Conservation (phyloP, 2,113 vertebrate species). For the Hippocampus abdominalis region DNA sequence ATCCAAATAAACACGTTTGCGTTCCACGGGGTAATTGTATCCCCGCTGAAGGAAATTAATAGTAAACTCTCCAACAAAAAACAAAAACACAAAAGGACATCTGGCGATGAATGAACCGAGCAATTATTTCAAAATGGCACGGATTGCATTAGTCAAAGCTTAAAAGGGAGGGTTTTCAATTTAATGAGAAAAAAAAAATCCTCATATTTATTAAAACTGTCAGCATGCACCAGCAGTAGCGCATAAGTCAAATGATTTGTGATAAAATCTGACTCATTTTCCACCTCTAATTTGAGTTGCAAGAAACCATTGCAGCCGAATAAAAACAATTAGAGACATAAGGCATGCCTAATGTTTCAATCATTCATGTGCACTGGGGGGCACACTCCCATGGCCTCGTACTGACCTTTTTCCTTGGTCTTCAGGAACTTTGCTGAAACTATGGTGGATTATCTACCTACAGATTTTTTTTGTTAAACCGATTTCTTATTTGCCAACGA, state of each 20-base stretch:
- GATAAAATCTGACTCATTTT: neutral
- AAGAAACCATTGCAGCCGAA: too few relatives aligned
- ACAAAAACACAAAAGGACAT: neutral
- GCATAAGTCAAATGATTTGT: neutral
- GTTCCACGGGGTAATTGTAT: neutral
- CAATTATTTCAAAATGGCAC: neutral
- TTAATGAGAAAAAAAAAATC: neutral
- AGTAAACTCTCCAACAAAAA: neutral
- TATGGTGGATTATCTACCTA: too few relatives aligned
- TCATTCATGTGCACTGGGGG: too few relatives aligned
- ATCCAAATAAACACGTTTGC: neutral
- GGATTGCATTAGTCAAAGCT: neutral
- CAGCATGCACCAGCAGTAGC: neutral
- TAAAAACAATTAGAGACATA: too few relatives aligned
- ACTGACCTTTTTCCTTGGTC: too few relatives aligned
- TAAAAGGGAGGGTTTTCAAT: neutral
- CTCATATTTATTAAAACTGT: neutral
- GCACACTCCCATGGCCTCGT: too few relatives aligned
- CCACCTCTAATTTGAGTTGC: too few relatives aligned
- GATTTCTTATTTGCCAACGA: too few relatives aligned
- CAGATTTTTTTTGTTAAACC: too few relatives aligned
- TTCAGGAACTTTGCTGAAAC: too few relatives aligned
- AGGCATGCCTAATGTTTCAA: too few relatives aligned
- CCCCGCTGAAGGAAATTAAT: neutral
- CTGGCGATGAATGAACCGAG: neutral